Conservation (phyloP, 2,888 invertebrate species). For the Eristalinus aeneus region DNA sequence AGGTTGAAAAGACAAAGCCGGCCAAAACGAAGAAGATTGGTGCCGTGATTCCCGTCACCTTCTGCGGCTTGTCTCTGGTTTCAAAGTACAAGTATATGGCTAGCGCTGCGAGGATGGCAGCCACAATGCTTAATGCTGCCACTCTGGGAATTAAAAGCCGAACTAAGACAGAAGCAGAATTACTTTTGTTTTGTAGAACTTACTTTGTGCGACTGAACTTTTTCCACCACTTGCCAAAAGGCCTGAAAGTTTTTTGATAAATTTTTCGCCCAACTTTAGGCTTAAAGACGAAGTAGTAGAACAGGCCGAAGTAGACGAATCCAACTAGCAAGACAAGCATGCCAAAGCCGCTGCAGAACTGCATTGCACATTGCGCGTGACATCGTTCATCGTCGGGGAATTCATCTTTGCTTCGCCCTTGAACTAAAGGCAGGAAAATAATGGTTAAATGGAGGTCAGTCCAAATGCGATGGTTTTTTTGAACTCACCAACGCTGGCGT, state of each 20-base stretch:
- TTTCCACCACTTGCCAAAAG: constrained; percentile 74
- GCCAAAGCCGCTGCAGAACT: constrained; percentile 86
- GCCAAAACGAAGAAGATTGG: constrained; percentile 84
- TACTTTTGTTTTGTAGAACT: background rate
- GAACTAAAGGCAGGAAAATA: constrained; percentile 13
- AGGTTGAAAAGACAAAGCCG: constrained; percentile 85
- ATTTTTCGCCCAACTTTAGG: constrained; percentile 79
- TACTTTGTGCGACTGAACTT: constrained; percentile 76
- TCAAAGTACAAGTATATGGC: constrained; percentile 85
- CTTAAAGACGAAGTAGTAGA: constrained; percentile 85
- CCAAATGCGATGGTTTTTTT: no score
- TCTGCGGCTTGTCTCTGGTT: constrained; percentile 82
- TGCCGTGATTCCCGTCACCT: constrained; percentile 87
- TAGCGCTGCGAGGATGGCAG: constrained; percentile 81
- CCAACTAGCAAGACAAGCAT: constrained; percentile 85
- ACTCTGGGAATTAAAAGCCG: no score
- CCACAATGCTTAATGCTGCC: constrained; percentile 80
- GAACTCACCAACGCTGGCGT: constrained; percentile 75
- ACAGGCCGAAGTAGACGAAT: constrained; percentile 83
- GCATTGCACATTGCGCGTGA: constrained; percentile 74
- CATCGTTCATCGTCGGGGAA: constrained; percentile 67
- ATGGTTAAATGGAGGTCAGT: background rate
- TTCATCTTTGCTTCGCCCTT: constrained; percentile 2
- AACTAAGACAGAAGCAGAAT: background rate
- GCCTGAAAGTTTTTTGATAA: constrained; percentile 72